Percentiles rank a stretch among this genome's conserved stretches.
These are phyloP conservation scores for Pongo pygmaeus DNA, from an alignment of 2,113 vertebrate genomes.

Conservation along the genomic window DNA sequence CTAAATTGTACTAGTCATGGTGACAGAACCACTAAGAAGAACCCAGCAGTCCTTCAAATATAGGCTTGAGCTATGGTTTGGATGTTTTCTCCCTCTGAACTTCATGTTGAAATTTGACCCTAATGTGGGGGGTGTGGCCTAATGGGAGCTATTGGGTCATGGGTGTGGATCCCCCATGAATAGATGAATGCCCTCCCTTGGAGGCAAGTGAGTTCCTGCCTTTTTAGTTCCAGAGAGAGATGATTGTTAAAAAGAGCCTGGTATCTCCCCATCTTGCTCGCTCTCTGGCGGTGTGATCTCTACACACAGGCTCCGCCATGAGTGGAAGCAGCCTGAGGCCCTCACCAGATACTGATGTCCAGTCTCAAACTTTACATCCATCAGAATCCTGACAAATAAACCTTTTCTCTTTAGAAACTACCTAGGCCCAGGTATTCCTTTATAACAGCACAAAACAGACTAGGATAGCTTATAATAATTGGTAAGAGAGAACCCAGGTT, in stretches of 20 bases:
- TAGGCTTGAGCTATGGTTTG: not conserved
- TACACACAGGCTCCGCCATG: not conserved
- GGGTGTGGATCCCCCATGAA: not conserved
- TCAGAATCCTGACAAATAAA: not conserved
- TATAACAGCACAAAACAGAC: not conserved
- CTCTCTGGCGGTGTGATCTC: not conserved
- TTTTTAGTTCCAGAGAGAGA: not conserved
- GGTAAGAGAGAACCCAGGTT: not conserved
- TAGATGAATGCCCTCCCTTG: not conserved
- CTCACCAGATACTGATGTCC: not conserved
- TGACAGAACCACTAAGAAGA: not conserved
- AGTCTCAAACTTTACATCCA: not conserved
- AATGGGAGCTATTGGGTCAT: not conserved
- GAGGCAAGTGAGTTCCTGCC: not conserved
- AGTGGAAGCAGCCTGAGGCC: not conserved
- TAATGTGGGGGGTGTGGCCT: not conserved
- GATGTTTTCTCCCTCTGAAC: not conserved
- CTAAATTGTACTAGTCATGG: not conserved
- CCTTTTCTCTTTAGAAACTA: not conserved
- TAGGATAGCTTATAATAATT: not conserved
- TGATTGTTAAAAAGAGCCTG: not conserved
- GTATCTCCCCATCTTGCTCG: not conserved
- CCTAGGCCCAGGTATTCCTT: not conserved
- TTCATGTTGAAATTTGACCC: not conserved
- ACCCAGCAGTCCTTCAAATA: fast-evolving